Base-by-base conservation (phyloP, 2,888 invertebrate species). In the Palloptera scutellata region DNA sequence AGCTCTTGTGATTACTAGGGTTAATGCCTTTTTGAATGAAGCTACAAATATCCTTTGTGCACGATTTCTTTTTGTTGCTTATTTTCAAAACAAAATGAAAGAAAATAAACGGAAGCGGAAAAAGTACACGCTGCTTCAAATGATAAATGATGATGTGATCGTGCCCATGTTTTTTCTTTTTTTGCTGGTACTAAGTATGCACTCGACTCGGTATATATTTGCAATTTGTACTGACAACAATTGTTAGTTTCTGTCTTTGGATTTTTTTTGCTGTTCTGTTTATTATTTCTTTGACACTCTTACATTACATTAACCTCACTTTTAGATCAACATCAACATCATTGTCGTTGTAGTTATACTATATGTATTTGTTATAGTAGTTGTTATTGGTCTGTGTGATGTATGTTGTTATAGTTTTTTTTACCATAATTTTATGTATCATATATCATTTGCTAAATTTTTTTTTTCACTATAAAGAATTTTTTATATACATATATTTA, bases 21-120 rank as follows among this genome's bases (percentile, higher is more conserved):
- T 75, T 81, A 79, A 79, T 79, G 74, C 75, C 70, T 79, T 75
- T 77, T 76, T 78, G 74, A 80, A 78, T 75, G 75, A 77, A 73
- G 57, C 69, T 68, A 42, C 12, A 13, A 41, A 15, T 45, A 45
- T 57, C 13, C 45, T 43, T 60, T 48, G n/a, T 15, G 43, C 51
- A 30, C 30, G 6, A 30, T 30, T 30, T 30, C 30, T 30, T 30
- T 19, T 48, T 45, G 3, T 42, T 15, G 15, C 52, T 70, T 43
- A 64, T 54, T 12, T 15, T 8, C 12, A 2, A n/a, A 48, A 48
- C 12, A 43, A 48, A 12, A 48, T 12, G 12, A 12, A 70, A 40
- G 63, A 67, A 61, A 69, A 73, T 17, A 53, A 8, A 4, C n/a
- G 12, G 11, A 15, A 11, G 15, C 8, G 8, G 48, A 15, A 15